Evolutionary conservation across 2,797 vertebrate genomes (phyloP).

Genomic region (Melanogrammus aeglefinus): DNA sequence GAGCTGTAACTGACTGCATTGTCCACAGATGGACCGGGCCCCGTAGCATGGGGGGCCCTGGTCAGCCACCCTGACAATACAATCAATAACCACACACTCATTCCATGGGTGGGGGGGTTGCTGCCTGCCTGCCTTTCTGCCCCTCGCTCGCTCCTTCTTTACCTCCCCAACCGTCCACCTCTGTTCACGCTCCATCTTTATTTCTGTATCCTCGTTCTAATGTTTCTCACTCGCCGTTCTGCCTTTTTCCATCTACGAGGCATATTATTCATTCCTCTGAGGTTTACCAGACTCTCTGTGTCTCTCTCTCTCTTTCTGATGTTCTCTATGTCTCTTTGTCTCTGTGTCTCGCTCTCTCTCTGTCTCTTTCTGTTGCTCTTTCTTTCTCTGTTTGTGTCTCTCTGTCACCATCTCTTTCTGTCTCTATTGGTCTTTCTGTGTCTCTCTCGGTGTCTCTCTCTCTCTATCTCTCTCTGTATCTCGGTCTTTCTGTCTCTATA

Average conservation of each 20-base stretch:
- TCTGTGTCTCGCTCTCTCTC: too few relatives aligned
- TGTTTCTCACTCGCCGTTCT: neutral
- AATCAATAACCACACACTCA: conserved; percentile 80
- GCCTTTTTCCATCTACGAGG: neutral
- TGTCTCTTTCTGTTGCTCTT: too few relatives aligned
- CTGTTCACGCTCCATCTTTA: neutral
- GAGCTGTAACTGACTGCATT: conserved; percentile 83
- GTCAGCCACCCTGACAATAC: conserved; percentile 78
- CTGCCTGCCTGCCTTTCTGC: conserved; percentile 41
- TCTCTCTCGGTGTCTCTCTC: too few relatives aligned
- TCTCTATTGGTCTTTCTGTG: too few relatives aligned
- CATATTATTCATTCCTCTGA: neutral
- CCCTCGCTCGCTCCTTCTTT: conserved; percentile 29
- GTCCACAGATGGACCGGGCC: conserved; percentile 82
- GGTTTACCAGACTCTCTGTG: neutral
- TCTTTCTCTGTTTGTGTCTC: too few relatives aligned
- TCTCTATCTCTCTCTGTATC: too few relatives aligned
- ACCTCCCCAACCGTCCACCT: conserved; percentile 26
- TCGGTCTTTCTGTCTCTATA: too few relatives aligned
- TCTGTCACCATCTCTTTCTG: too few relatives aligned
- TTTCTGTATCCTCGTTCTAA: conserved; percentile 13
- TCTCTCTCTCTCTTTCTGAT: too few relatives aligned
- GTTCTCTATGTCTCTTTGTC: too few relatives aligned
- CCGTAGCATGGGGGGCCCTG: conserved; percentile 68
- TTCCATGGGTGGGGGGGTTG: conserved; percentile 47